Base-by-base conservation (phyloP, 2,888 invertebrate genomes). In the Brenthis daphne region DNA sequence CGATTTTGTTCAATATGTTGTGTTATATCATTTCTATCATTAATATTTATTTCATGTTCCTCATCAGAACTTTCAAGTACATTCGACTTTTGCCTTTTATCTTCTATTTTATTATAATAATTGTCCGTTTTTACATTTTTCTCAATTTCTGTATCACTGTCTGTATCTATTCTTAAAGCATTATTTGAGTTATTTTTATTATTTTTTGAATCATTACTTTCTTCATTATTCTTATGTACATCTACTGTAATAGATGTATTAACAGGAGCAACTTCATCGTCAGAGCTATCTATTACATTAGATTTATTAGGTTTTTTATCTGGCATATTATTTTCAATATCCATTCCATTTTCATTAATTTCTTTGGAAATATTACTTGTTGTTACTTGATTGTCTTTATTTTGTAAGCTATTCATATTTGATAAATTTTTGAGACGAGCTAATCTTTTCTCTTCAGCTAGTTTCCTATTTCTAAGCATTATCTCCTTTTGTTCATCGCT, bases 401-500 rank as follows among this genome's bases (percentile, higher is more conserved):
- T 69, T 68, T 67, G 68, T 57, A 51, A 56, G 33, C 56, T 73
- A 16, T 57, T 63, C 56, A 57, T 57, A 60, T 64, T 72, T 54
- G 71, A 74, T 11, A 75, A 75, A 76, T 84, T 83, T 77, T 89
- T 85, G 12, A 93, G 79, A 78, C 92, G 94, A 0, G 94, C 94
- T n/a, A 94, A 87, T 63, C 94, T 86, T 73, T 94, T 92, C 80
- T 96, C 95, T 83, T 95, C 93, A 0, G 96, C 96, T 57, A 94
- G 73, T 76, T 92, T 90, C 64, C 95, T 93, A 80, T 96, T 97
- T 74, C 93, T 93, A 33, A 96, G 93, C 85, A 96, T 95, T 78
- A 95, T 94, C 64, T 95, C 94, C 75, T 94, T 93, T 78, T 95
- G 94, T 73, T 95, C 96, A 1, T 95, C 94, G 51, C 83, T 92